Base-by-base conservation (phyloP, 2,113 vertebrate genomes). In the Blennius ocellaris region DNA sequence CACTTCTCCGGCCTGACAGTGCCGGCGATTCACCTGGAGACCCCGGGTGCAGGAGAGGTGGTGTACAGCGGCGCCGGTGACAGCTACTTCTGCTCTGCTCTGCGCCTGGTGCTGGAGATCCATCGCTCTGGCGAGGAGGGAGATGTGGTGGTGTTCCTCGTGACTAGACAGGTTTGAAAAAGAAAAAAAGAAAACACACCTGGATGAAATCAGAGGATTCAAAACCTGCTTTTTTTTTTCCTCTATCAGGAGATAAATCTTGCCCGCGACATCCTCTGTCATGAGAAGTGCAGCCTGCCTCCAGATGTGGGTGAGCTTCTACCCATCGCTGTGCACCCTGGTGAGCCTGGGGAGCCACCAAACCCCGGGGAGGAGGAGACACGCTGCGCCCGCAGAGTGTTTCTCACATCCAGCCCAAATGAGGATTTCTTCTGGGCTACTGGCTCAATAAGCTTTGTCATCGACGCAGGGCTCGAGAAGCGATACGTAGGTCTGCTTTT, bases 161-260 rank as follows among this genome's bases (percentile, higher is more conserved):
- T 96, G 1, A 96, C 94, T 0, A 91, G 89, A 17, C 94, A 95
- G 73, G 97, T 97, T n/a, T n/a, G n/a, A n/a, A n/a, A n/a, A n/a
- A 59, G 83, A n/a, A 39, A 47, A 47, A 14, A 30, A 47, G 14
- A 8, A 74, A 21, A 5, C 1, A 47, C 6, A 7, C 21, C 11
- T 0, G 10, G 16, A 11, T n/a, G 10, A n/a, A 48, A 11, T 30
- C 16, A 9, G 11, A 49, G 1, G 9, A 11, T 11, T 56, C 30
- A 45, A 15, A 59, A 60, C 1, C 14, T 5, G 3, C 62, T 36
- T 47, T 51, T 55, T 6, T 51, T 30, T 30, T 30, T 15, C 43
- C n/a, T 44, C 6, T 37, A 50, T 6, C 78, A 98, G 96, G 97
- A 97, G 81, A 95, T 96, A 64, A 88, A 92, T 60, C 92, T 95